Conservation (phyloP, 2,797 vertebrate species). For the Leptoclinus maculatus region DNA sequence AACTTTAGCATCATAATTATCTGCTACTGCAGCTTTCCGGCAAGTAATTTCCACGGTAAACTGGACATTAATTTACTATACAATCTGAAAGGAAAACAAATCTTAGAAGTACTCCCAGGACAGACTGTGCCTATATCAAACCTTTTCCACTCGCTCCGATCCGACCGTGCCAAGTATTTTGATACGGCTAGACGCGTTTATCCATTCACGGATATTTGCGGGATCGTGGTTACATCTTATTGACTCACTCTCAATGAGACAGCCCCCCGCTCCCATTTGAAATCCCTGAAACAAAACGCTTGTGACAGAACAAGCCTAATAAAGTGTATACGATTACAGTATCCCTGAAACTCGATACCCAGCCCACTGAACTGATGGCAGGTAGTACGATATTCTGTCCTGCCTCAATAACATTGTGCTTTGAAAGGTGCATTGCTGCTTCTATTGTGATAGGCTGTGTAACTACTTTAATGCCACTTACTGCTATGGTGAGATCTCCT, state of each 20-base stretch:
- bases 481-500: constrained; percentile 65
- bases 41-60: constrained; percentile 9
- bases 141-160: constrained; percentile 53
- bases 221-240: constrained; percentile 72
- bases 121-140: constrained; percentile 31
- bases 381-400: constrained; percentile 73
- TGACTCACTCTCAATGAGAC: constrained; percentile 68
- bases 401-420: constrained; percentile 69
- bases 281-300: constrained; percentile 79
- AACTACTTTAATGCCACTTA: constrained; percentile 82
- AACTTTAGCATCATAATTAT: constrained; percentile 2
- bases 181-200: constrained; percentile 48
- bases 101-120: constrained; percentile 31
- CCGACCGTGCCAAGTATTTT: constrained; percentile 44
- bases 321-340: constrained; percentile 79
- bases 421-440: constrained; percentile 71
- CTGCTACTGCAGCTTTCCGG: constrained; percentile 6
- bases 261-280: constrained; percentile 52
- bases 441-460: constrained; percentile 76
- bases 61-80: constrained; percentile 7
- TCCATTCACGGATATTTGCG: constrained; percentile 61
- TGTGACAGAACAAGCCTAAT: constrained; percentile 75
- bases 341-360: constrained; percentile 76
- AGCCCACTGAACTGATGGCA: constrained; percentile 61
- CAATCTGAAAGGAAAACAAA: constrained; percentile 37